Evolutionary conservation across 1,140 invertebrate genomes (phyloP), one percentile per base, ranked within the genome.

Genomic region (Phymorhynchus buccinoides): DNA sequence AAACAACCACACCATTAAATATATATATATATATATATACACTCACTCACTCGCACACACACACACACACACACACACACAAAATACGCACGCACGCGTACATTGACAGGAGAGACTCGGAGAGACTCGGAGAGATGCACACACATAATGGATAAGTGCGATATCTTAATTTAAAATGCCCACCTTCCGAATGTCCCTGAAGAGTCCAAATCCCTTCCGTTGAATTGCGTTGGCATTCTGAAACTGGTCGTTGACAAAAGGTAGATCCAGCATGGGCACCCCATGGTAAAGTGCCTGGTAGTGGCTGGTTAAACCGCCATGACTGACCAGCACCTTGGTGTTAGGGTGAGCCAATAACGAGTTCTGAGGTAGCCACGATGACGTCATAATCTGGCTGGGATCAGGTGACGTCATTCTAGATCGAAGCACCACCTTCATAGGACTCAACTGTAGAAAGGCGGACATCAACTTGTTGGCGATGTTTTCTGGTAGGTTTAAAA

Each of bases 241-340:
- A 9, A 87, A 87, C 88, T 96, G 96, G 87, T 96, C 96, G 1
- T 95, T 96, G 80, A 95, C 95, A 84, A 96, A 91, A 7, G 96
- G 96, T 88, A 97, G 95, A 12, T 95, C 95, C 12, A 97, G 35
- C 80, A 91, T 85, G 16, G 90, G 90, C 7, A 91, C 86, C 0
- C 85, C 89, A 80, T 89, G 86, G 75, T 88, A 89, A 3, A 89
- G 75, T 12, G 96, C 95, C 80, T 91, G 9, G 71, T 87, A 88
- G 16, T 85, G 71, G n/a, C 88, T 85, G 75, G 85, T 88, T 9
- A 80, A 84, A 3, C 89, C 89, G 83, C 90, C 90, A 56, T 90
- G 89, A 1, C 87, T 89, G 7, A 90, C 87, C n/a, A 90, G 88
- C n/a, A 88, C 68, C 73, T 86, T 88, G 1, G 86, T 87, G 35